These are phyloP conservation scores for Scolopax mira DNA, from an alignment of 2,113 vertebrate genomes.

Conservation along the genomic window DNA sequence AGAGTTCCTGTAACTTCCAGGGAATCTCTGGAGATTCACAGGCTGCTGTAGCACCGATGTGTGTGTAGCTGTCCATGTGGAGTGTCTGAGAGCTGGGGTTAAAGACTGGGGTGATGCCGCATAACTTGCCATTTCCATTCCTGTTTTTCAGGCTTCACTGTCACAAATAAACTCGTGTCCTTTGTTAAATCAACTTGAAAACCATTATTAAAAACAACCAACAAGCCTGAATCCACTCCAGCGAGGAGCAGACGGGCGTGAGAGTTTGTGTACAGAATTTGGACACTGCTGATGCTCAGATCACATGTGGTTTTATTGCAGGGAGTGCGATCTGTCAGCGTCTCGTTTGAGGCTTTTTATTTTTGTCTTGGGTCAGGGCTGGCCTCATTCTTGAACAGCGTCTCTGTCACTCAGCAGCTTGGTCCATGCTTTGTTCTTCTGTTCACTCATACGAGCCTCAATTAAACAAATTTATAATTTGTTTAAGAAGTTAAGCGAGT, in stretches of 20 bases:
- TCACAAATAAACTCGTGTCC: not conserved
- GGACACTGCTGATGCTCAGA: not conserved
- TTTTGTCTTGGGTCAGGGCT: not conserved
- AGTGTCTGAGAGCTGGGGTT: not conserved
- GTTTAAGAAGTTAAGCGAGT: not conserved
- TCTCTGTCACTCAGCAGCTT: constrained; percentile 24
- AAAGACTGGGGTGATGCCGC: not conserved
- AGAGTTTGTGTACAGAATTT: not conserved
- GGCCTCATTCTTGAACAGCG: not conserved
- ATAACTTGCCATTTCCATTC: not conserved
- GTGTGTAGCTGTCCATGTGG: rapidly evolving
- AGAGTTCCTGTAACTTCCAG: not conserved
- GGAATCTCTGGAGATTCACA: not conserved
- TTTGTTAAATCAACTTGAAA: not conserved
- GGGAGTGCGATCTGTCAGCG: not conserved
- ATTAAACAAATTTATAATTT: constrained; percentile 13
- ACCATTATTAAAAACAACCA: not conserved
- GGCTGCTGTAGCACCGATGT: not conserved
- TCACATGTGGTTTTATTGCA: not conserved
- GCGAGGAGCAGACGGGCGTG: not conserved
- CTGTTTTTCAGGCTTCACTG: not conserved
- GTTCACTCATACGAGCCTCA: not conserved
- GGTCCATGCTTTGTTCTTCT: not conserved
- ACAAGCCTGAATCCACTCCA: not conserved
- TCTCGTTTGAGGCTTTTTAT: not conserved